Percentiles rank a stretch among this genome's conserved stretches.
Conservation (phyloP, 2,797 vertebrate species). For the Protonibea diacanthus region DNA sequence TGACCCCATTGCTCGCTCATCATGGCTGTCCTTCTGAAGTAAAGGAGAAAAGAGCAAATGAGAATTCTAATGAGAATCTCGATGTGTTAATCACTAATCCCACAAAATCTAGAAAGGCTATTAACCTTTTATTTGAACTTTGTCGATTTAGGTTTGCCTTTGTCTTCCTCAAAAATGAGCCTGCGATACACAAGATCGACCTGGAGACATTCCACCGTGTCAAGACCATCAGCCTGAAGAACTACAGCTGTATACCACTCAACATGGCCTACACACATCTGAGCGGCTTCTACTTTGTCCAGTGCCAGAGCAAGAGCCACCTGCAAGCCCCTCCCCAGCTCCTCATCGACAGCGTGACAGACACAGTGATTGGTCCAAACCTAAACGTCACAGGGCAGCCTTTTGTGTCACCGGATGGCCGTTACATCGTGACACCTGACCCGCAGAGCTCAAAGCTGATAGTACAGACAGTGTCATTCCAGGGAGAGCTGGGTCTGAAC, state of each 20-base stretch:
- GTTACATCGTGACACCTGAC: slow-evolving; percentile 89
- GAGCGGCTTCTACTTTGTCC: slow-evolving; percentile 93
- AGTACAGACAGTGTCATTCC: slow-evolving; percentile 90
- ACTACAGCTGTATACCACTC: slow-evolving; percentile 87
- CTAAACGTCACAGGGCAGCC: slow-evolving; percentile 84
- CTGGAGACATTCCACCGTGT: slow-evolving; percentile 92
- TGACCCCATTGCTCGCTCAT: slow-evolving; percentile 54
- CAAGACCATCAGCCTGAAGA: slow-evolving; percentile 91
- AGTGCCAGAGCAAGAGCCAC: slow-evolving; percentile 81
- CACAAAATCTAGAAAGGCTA: slow-evolving; percentile 58
- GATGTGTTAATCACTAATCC: slow-evolving; percentile 61
- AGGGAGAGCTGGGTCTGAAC: slow-evolving; percentile 87
- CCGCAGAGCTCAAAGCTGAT: slow-evolving; percentile 77
- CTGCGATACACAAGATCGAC: slow-evolving; percentile 93
- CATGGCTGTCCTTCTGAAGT: slow-evolving; percentile 52
- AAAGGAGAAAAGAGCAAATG: slow-evolving; percentile 72
- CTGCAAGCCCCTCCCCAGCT: slow-evolving; percentile 81
- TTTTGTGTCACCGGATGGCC: slow-evolving; percentile 90
- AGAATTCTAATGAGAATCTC: slow-evolving; percentile 75
- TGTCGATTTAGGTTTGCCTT: slow-evolving; percentile 92
- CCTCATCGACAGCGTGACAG: slow-evolving; percentile 93
- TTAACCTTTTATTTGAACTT: slow-evolving; percentile 79
- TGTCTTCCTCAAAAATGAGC: slow-evolving; percentile 89
- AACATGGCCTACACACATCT: slow-evolving; percentile 95
- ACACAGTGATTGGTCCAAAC: slow-evolving; percentile 89